phyloP scores from a whole-genome alignment of 1,140 invertebrate species.

The Drosophila bifasciata region DNA sequence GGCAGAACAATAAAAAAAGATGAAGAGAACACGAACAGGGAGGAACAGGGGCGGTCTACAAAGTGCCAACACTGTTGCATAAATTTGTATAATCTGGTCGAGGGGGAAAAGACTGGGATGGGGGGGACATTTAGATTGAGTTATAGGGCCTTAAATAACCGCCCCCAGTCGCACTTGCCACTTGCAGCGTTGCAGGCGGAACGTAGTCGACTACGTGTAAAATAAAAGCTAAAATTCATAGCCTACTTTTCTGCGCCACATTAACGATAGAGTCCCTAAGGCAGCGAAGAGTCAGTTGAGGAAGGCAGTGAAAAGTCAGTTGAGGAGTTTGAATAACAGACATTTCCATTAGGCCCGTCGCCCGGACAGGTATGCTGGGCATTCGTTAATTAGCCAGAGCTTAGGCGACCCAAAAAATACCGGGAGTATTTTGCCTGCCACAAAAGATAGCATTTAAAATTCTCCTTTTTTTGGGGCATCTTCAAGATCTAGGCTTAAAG shows the following conservation, averaged over 20 bases:
- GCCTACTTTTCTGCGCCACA: slow-evolving; percentile 53
- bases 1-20: slow-evolving; percentile 3
- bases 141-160: slow-evolving; percentile 70
- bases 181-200: slow-evolving; percentile 1
- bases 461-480: slow-evolving; percentile 21
- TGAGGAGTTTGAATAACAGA: too few relatives aligned
- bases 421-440: too few relatives aligned
- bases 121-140: slow-evolving; percentile 61
- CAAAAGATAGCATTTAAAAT: slow-evolving; percentile 13
- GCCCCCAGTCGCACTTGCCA: slow-evolving; percentile 41
- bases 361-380: slow-evolving; percentile 51
- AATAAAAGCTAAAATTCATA: slow-evolving; percentile 28
- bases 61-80: slow-evolving; percentile 75
- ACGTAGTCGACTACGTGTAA: neutral
- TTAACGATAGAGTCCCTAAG: slow-evolving; percentile 27
- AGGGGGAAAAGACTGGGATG: slow-evolving; percentile 6
- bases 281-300: neutral
- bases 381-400: slow-evolving; percentile 70
- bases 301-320: neutral
- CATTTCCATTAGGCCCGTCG: slow-evolving; percentile 30
- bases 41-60: slow-evolving; percentile 21
- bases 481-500: neutral
- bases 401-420: slow-evolving; percentile 17
- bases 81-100: slow-evolving; percentile 76
- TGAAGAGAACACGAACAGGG: slow-evolving; percentile 1